Evolutionary conservation across 64 coral and sea anemone genomes (phyloP).

Genomic region (Catalaphyllia jardinei): DNA sequence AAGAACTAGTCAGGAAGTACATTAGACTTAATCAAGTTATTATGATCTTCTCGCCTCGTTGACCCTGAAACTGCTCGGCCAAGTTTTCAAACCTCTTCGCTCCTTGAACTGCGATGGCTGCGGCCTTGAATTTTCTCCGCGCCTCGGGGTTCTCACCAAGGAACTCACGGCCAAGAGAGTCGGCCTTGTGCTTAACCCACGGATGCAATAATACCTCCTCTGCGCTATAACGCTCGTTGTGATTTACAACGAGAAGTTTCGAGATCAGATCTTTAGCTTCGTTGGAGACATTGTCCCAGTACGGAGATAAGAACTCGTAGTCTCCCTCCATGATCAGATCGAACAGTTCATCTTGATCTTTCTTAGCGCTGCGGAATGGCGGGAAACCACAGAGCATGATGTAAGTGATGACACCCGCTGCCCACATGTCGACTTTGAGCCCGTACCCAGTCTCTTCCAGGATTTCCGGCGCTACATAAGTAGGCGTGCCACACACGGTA

Average conservation of each 20-base stretch:
- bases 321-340: conserved; percentile 65
- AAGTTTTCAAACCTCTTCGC: conserved; percentile 85
- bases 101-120: conserved; percentile 81
- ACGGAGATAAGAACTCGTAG: conserved; percentile 72
- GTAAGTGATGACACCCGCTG: conserved; percentile 94
- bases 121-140: conserved; percentile 79
- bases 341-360: conserved; percentile 96
- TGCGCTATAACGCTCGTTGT: conserved; percentile 54
- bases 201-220: conserved; percentile 79
- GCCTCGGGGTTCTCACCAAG: conserved; percentile 22
- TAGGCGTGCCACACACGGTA: conserved; percentile 96
- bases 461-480: conserved; percentile 98
- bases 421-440: conserved; percentile 96
- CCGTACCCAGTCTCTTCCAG: conserved; percentile 93
- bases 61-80: conserved; percentile 79
- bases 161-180: conserved; percentile 41
- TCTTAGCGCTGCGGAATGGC: conserved; percentile 93
- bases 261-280: conserved; percentile 85
- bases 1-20: not conserved
- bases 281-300: conserved; percentile 90
- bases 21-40: conserved; percentile 47
- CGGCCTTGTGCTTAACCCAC: conserved; percentile 59
- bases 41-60: conserved; percentile 88
- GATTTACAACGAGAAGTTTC: conserved; percentile 74
- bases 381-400: conserved; percentile 99